phyloP scores from a whole-genome alignment of 2,888 invertebrate species.

The Harmothoe impar region DNA sequence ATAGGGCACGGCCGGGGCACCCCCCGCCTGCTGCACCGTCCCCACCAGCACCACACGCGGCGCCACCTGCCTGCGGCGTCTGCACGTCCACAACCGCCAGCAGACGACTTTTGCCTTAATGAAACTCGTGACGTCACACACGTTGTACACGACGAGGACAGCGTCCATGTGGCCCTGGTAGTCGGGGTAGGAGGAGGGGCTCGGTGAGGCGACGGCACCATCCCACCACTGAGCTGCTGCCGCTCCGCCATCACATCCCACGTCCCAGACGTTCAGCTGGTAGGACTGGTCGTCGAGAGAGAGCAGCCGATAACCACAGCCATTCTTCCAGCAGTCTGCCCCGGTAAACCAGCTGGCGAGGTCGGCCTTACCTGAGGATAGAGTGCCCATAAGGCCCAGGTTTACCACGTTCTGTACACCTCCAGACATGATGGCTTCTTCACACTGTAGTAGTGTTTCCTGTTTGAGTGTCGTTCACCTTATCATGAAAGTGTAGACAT shows the following conservation, averaged over 20 bases:
- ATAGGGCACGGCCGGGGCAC: neutral
- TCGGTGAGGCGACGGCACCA: neutral
- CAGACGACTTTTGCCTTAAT: neutral
- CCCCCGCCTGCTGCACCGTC: neutral
- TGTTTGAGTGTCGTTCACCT: no score
- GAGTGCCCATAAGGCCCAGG: no score
- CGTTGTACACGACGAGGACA: neutral
- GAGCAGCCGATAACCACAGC: neutral
- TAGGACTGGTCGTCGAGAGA: neutral
- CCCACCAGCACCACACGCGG: neutral
- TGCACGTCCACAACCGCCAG: no score
- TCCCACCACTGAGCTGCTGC: neutral
- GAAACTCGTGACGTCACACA: neutral
- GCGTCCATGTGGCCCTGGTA: neutral
- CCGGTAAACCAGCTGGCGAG: no score
- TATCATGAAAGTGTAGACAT: no score
- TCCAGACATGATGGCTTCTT: no score
- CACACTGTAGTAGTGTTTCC: no score
- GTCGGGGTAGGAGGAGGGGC: neutral
- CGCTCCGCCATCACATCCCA: neutral
- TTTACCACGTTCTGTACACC: no score
- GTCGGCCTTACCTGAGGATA: no score
- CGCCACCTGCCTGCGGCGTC: neutral
- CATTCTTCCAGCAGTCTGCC: neutral
- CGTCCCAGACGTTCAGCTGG: neutral